Evolutionary conservation across 2,888 invertebrate species (phyloP).

Genomic region (Stegophylla sp.): DNA sequence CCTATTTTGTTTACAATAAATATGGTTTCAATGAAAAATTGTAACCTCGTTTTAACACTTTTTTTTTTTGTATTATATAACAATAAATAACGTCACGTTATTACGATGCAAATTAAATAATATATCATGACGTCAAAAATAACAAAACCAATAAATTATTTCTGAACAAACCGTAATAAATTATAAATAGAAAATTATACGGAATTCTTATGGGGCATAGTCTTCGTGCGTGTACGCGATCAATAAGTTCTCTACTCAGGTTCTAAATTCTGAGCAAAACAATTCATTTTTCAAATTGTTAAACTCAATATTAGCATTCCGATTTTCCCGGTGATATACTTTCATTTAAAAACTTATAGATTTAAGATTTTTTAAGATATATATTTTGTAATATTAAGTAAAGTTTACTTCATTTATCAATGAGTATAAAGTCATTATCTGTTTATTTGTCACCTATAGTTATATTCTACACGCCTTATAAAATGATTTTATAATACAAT

Average conservation of each 20-base stretch:
- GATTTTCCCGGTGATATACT: too few species aligned
- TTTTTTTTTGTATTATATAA: too few species aligned
- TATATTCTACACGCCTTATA: not conserved
- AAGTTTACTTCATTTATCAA: too few species aligned
- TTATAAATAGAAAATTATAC: not conserved
- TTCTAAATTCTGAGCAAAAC: not conserved
- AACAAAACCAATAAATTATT: not conserved
- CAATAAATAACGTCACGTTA: not conserved
- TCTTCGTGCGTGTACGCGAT: too few species aligned
- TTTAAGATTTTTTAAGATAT: too few species aligned
- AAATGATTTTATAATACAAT: slow-evolving; percentile 13
- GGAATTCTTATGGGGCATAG: not conserved
- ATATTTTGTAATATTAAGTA: too few species aligned
- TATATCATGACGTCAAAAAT: not conserved
- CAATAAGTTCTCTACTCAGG: not conserved
- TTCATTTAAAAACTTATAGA: too few species aligned
- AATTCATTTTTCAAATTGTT: not conserved
- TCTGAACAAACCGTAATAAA: not conserved
- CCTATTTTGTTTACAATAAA: too few species aligned
- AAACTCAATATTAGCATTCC: too few species aligned
- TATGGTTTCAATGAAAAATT: too few species aligned
- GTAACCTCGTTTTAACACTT: too few species aligned
- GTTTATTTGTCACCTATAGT: not conserved
- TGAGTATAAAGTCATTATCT: too few species aligned
- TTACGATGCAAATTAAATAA: not conserved